These are phyloP conservation scores for Drosophila miranda DNA, from an alignment of 1,140 invertebrate species.

Conservation along the genomic window DNA sequence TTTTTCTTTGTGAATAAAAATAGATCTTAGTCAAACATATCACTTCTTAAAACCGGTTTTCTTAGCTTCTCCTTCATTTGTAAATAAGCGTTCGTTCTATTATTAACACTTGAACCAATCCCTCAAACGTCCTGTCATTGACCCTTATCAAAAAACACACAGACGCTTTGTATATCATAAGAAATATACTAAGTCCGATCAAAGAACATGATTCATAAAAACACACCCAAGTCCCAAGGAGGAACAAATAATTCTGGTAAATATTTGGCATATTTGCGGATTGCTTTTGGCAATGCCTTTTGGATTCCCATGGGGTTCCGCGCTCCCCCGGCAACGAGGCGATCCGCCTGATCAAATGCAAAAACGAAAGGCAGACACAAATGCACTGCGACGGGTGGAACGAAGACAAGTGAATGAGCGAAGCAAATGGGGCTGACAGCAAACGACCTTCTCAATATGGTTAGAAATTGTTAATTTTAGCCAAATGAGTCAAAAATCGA, in stretches of 20 bases:
- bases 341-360: slow-evolving; percentile 21
- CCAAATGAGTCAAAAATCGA: slow-evolving; percentile 67
- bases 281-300: slow-evolving; percentile 69
- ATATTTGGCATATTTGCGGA: slow-evolving; percentile 71
- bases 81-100: no score
- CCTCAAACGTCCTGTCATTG: no score
- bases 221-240: slow-evolving; percentile 29
- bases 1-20: no score
- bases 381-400: slow-evolving; percentile 56
- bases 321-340: background rate
- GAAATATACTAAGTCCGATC: background rate
- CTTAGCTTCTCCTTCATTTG: no score
- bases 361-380: slow-evolving; percentile 60
- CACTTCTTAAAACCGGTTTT: no score
- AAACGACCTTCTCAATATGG: slow-evolving; percentile 75
- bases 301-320: slow-evolving; percentile 30
- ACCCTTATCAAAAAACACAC: background rate
- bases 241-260: slow-evolving; percentile 60
- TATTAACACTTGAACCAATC: no score
- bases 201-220: slow-evolving; percentile 50
- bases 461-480: slow-evolving; percentile 69
- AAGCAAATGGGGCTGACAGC: slow-evolving; percentile 63
- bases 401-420: slow-evolving; percentile 59
- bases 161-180: background rate
- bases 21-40: no score